Base-by-base conservation (phyloP, 2,113 vertebrate genomes). In the Mugil cephalus region DNA sequence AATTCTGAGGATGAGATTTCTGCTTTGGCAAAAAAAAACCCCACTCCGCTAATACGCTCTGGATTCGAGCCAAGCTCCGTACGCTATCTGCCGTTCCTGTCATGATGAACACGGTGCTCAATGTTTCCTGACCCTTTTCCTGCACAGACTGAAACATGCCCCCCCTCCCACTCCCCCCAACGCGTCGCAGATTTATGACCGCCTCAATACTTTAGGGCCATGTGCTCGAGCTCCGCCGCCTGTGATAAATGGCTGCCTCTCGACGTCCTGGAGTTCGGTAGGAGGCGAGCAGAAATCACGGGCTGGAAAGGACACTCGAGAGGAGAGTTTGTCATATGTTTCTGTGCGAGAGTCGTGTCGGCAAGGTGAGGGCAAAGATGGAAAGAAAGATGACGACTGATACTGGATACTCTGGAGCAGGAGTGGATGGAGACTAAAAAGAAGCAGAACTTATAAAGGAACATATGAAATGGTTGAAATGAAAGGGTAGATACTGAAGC, bases 151-250 rank as follows among this genome's bases (percentile, higher is more conserved):
- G 74, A 79, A 87, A 88, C 81, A 80, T 74, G 39, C 72, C 70
- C 79, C 74, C 24, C 73, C 38, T 77, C 87, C 43, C n/a, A n/a
- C n/a, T n/a, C n/a, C n/a, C n/a, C n/a, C n/a, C n/a, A n/a, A 11
- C 17, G 56, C 7, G 11, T 63, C 67, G 50, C 62, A 87, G 89
- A 92, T 91, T 87, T 82, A 88, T 79, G 86, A 83, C 74, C 13
- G 7, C 71, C 71, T 77, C 80, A 19, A 51, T 68, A 61, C 73
- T 70, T 81, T 48, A 0, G 1, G 40, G 43, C 65, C 54, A 62
- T 24, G 63, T 73, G 73, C 48, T 75, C 65, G 42, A 18, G 54
- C 74, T 59, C 64, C 1, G 38, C 40, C 10, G 61, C 58, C 17
- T 30, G 17, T 86, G 89, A 92, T 90, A 77, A 85, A 92, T 87